phyloP scores from a whole-genome alignment of 2,888 invertebrate species.

The Lacanobia wlatinum region DNA sequence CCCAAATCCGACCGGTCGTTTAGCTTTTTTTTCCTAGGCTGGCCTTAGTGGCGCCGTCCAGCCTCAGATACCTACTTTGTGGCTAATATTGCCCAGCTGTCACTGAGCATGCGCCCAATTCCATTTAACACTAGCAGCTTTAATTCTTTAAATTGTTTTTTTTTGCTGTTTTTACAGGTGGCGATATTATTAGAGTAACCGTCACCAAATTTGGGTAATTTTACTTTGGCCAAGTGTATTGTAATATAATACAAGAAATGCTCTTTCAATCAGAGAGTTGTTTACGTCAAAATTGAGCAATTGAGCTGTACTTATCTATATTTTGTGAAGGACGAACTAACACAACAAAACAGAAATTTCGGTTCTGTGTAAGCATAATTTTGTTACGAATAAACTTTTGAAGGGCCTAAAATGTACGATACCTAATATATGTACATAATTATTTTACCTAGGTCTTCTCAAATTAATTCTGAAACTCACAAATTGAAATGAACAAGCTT shows the following conservation, averaged over 20 bases:
- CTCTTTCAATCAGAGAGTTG: neutral
- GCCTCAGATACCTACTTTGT: too few relatives aligned
- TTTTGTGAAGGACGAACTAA: neutral
- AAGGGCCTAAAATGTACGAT: neutral
- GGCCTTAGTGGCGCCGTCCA: too few relatives aligned
- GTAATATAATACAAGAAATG: conserved; percentile 3
- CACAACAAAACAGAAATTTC: neutral
- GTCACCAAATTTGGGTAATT: neutral
- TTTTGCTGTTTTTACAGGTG: neutral
- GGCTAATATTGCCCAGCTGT: too few relatives aligned
- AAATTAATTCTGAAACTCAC: too few relatives aligned
- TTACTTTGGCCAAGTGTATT: neutral
- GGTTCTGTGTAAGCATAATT: neutral
- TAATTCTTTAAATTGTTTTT: too few relatives aligned
- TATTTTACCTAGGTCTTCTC: too few relatives aligned
- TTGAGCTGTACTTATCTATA: neutral
- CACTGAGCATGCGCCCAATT: too few relatives aligned
- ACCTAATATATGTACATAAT: neutral
- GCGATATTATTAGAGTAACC: neutral
- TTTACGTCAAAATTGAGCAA: neutral
- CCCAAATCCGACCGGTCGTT: neutral
- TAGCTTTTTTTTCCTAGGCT: too few relatives aligned
- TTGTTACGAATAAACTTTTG: neutral
- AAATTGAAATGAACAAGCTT: neutral
- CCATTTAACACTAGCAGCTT: too few relatives aligned